These are phyloP conservation scores for Plotosus lineatus DNA, from an alignment of 2,113 vertebrate genomes.

Conservation along the genomic window DNA sequence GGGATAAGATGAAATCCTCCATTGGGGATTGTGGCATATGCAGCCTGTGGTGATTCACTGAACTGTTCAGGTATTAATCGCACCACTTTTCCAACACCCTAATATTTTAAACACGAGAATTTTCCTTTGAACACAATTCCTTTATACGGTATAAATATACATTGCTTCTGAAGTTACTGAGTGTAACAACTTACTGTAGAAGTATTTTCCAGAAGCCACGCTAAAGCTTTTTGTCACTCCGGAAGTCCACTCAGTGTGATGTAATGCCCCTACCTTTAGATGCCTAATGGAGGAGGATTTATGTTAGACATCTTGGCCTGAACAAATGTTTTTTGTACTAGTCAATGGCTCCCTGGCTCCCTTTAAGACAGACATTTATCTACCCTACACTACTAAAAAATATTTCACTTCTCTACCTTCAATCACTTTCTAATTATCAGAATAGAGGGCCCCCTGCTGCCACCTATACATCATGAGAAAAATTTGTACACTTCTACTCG, in stretches of 20 bases:
- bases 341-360: conserved; percentile 35
- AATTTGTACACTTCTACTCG: conserved; percentile 15
- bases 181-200: conserved; percentile 11
- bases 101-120: conserved; percentile 34
- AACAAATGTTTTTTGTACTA: conserved; percentile 47
- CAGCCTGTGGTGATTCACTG: conserved; percentile 24
- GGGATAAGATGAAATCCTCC: conserved; percentile 1
- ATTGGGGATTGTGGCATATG: conserved; percentile 15
- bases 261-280: conserved; percentile 39
- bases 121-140: conserved; percentile 19
- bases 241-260: conserved; percentile 37
- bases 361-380: conserved; percentile 41
- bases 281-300: conserved; percentile 50
- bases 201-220: conserved; percentile 22
- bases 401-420: conserved; percentile 13
- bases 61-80: conserved; percentile 42
- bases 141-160: neutral
- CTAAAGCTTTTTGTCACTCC: conserved; percentile 28
- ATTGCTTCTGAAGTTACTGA: neutral
- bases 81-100: conserved; percentile 31
- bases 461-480: conserved; percentile 19
- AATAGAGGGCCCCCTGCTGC: neutral
- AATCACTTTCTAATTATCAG: conserved; percentile 51
- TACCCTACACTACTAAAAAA: conserved; percentile 1
- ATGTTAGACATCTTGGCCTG: conserved; percentile 37